Conservation (phyloP, 2,797 vertebrate species). For the Botia kubotai region DNA sequence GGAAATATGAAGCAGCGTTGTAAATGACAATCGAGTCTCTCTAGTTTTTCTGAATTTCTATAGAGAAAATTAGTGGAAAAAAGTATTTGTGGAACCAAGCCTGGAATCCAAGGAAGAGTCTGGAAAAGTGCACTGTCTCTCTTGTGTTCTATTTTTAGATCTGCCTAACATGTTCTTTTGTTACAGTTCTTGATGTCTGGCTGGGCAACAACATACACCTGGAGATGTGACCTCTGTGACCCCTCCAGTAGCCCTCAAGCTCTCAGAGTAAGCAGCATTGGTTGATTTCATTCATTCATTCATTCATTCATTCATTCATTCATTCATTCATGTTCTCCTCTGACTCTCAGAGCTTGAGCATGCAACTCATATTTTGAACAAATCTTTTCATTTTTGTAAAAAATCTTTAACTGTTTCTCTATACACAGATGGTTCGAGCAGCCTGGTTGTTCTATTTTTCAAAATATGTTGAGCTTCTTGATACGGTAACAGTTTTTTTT, state of each 20-base stretch:
- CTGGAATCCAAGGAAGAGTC: neutral
- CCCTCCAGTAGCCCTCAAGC: slow-evolving; percentile 81
- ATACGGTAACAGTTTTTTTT: slow-evolving; percentile 83
- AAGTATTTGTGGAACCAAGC: neutral
- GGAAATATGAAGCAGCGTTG: too few relatives aligned
- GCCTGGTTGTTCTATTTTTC: slow-evolving; percentile 93
- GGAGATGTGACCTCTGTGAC: slow-evolving; percentile 93
- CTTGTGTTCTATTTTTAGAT: neutral
- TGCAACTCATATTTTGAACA: neutral
- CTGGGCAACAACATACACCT: slow-evolving; percentile 92
- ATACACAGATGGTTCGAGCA: slow-evolving; percentile 88
- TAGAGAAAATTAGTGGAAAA: neutral
- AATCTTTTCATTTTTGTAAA: neutral
- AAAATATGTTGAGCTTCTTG: slow-evolving; percentile 92
- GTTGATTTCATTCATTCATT: neutral
- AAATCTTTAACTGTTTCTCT: neutral
- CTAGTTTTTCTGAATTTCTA: too few relatives aligned
- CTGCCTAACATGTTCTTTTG: slow-evolving; percentile 19
- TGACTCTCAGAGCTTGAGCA: neutral
- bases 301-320: neutral
- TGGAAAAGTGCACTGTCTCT: neutral
- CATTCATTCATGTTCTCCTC: neutral
- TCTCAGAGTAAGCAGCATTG: slow-evolving; percentile 82
- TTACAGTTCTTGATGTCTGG: slow-evolving; percentile 93
- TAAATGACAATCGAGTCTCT: too few relatives aligned